These are phyloP conservation scores for Drosophila mayri DNA, from an alignment of 1,140 invertebrate genomes.

Conservation along the genomic window DNA sequence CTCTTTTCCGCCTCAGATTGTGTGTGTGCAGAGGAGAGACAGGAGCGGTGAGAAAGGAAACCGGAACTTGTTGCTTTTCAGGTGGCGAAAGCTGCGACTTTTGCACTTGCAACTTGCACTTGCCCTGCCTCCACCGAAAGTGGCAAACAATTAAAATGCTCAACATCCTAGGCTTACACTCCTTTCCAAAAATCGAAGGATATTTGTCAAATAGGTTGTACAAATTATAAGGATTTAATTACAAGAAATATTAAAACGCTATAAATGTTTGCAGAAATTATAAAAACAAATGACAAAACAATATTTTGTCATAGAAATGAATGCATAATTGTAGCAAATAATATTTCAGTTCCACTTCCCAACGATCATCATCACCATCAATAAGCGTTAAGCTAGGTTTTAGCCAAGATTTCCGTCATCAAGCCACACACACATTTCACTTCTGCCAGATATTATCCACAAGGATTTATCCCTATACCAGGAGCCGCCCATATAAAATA, in stretches of 20 bases:
- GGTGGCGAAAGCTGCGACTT: slow-evolving; percentile 68
- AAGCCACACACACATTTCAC: slow-evolving; percentile 18
- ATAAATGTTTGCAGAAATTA: no score
- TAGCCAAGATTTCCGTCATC: slow-evolving; percentile 18
- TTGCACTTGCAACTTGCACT: slow-evolving; percentile 46
- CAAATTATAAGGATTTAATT: not conserved
- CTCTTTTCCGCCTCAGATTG: not conserved
- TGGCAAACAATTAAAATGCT: slow-evolving; percentile 75
- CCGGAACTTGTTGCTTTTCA: slow-evolving; percentile 66
- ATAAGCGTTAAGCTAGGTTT: slow-evolving; percentile 25
- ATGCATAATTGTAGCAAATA: not conserved
- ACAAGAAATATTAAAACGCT: slow-evolving; percentile 1
- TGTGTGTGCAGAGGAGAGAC: not conserved
- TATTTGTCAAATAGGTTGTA: not conserved
- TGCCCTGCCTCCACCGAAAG: slow-evolving; percentile 24
- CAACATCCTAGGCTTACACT: slow-evolving; percentile 7
- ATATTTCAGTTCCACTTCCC: not conserved
- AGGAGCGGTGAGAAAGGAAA: not conserved
- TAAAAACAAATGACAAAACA: no score
- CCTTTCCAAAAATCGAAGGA: slow-evolving; percentile 11
- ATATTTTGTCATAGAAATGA: not conserved
- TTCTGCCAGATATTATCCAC: slow-evolving; percentile 39
- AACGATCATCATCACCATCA: slow-evolving; percentile 33
- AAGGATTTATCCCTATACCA: slow-evolving; percentile 23
- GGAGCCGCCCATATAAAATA: not conserved